Percentiles rank a stretch among this genome's conserved stretches.
Conservation (phyloP, 2,888 invertebrate genomes). For the Gymnoscelis rufifasciata region DNA sequence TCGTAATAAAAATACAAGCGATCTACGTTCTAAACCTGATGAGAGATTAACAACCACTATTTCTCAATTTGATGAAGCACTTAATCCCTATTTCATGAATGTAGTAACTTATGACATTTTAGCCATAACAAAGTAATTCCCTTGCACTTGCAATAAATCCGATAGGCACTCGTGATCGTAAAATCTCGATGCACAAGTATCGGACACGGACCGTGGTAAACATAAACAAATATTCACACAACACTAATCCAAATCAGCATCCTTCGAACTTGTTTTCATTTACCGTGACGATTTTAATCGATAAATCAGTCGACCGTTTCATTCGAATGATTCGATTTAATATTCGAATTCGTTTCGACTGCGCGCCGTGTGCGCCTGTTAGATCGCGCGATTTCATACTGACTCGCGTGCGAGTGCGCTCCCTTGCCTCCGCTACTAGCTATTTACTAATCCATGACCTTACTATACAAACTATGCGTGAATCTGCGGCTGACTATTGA, state of each 20-base stretch:
- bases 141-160: conserved; percentile 37
- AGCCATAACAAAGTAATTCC: conserved; percentile 24
- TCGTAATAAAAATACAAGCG: conserved; percentile 3
- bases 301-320: conserved; percentile 45
- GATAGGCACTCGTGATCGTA: conserved; percentile 34
- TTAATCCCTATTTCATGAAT: neutral
- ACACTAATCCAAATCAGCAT: conserved; percentile 33
- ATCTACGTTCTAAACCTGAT: conserved; percentile 4
- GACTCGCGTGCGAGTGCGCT: conserved; percentile 30
- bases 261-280: conserved; percentile 44
- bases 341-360: conserved; percentile 42
- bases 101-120: conserved; percentile 2
- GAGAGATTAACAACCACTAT: conserved; percentile 6
- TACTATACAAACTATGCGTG: conserved; percentile 22
- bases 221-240: conserved; percentile 26
- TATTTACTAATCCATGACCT: conserved; percentile 21
- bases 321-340: conserved; percentile 51
- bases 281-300: conserved; percentile 32
- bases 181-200: conserved; percentile 32
- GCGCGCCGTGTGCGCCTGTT: conserved; percentile 61
- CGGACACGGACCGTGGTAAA: conserved; percentile 48
- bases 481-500: conserved; percentile 24
- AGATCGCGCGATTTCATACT: conserved; percentile 65
- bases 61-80: neutral
- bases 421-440: conserved; percentile 23